These are phyloP conservation scores for Mnemiopsis leidyi DNA, from an alignment of 37 sponge, comb jelly and placozoan genomes.

Conservation along the genomic window DNA sequence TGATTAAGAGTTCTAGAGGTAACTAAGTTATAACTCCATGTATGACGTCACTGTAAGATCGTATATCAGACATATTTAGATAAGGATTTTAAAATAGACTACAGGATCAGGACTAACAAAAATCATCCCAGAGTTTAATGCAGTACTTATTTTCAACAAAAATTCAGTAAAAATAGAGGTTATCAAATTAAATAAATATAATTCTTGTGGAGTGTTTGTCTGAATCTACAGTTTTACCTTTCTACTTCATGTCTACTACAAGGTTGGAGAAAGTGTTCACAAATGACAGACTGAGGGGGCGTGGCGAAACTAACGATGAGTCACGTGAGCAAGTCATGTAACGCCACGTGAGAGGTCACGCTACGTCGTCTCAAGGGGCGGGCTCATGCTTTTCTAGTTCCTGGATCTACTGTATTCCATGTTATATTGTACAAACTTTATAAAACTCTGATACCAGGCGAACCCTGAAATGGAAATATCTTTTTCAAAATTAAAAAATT, in stretches of 20 bases:
- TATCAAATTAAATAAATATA: background rate
- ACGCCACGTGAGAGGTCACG: background rate
- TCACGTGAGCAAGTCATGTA: background rate
- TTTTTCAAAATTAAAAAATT: too few relatives aligned
- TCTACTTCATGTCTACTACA: background rate
- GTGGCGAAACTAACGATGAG: background rate
- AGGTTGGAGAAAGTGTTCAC: background rate
- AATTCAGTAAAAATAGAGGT: background rate
- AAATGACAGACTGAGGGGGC: background rate
- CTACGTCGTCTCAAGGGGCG: too few relatives aligned
- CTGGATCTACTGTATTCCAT: background rate
- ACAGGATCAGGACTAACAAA: too few relatives aligned
- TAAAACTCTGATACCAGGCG: background rate
- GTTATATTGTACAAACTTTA: background rate
- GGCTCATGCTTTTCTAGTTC: background rate
- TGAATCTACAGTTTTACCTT: background rate
- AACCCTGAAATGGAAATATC: background rate
- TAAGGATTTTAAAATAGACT: too few relatives aligned
- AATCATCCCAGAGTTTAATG: too few relatives aligned
- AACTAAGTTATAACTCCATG: too few relatives aligned
- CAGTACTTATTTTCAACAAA: background rate
- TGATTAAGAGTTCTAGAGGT: too few relatives aligned
- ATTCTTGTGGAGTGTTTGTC: background rate
- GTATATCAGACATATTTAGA: too few relatives aligned
- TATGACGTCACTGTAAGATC: too few relatives aligned